These are phyloP conservation scores for Ovis canadensis DNA, from an alignment of 2,113 vertebrate species.

Conservation along the genomic window DNA sequence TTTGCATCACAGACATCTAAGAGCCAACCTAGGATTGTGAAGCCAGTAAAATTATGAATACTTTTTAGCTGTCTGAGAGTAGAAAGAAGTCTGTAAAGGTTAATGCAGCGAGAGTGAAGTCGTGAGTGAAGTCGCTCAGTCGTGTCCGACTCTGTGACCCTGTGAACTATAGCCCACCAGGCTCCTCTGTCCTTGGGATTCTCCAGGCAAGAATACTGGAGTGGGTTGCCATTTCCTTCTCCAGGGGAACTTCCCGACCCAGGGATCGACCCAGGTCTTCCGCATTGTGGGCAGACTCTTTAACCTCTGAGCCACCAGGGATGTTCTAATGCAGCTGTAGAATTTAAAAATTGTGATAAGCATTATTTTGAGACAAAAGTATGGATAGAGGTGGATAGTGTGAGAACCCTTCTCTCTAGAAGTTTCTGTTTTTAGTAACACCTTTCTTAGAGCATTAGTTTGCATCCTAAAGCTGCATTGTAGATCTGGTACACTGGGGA, in stretches of 20 bases:
- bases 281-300: too few relatives aligned
- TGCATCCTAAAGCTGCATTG: neutral
- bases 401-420: neutral
- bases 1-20: neutral
- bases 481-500: neutral
- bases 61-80: neutral
- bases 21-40: neutral
- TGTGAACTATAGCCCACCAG: too few relatives aligned
- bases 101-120: neutral
- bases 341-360: neutral
- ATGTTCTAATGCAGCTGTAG: neutral
- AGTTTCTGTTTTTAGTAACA: neutral
- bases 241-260: too few relatives aligned
- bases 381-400: neutral
- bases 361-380: neutral
- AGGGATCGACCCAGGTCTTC: too few relatives aligned
- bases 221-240: too few relatives aligned
- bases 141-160: too few relatives aligned
- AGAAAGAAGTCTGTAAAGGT: neutral
- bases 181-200: too few relatives aligned
- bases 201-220: too few relatives aligned
- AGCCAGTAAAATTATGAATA: neutral
- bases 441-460: neutral
- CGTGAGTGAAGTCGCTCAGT: too few relatives aligned
- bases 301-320: too few relatives aligned